Conservation (phyloP, 2,797 vertebrate genomes). For the Poecilia velifera region DNA sequence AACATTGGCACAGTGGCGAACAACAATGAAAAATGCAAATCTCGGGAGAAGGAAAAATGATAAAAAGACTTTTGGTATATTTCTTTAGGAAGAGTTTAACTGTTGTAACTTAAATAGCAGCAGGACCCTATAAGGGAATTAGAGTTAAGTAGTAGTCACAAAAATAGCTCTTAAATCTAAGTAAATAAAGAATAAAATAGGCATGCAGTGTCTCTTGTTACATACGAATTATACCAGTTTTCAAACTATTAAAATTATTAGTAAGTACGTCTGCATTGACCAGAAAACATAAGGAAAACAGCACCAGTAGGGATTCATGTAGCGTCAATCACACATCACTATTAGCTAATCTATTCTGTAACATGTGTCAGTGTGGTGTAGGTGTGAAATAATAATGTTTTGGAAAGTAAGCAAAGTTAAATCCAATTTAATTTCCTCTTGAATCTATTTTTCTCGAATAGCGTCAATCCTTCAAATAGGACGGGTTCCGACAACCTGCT, state of each 20-base stretch:
- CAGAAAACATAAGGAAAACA: not conserved
- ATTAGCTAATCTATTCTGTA: not conserved
- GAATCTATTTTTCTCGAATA: not conserved
- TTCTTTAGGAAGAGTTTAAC: slow-evolving; percentile 28
- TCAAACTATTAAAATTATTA: not conserved
- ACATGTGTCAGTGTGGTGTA: not conserved
- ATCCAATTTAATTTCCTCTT: not conserved
- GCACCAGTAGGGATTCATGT: not conserved
- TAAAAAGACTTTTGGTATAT: slow-evolving; percentile 17
- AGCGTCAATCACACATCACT: not conserved
- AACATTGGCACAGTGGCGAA: slow-evolving; percentile 26
- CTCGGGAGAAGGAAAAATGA: not conserved
- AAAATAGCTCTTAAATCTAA: not conserved
- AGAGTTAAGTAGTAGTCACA: not conserved
- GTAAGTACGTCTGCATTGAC: not conserved
- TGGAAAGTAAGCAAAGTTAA: not conserved
- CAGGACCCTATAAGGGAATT: not conserved
- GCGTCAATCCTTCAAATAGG: not conserved
- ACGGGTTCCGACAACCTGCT: not conserved
- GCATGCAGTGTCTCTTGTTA: not conserved
- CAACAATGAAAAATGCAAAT: slow-evolving; percentile 12
- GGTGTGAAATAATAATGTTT: not conserved
- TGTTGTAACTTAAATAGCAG: not conserved
- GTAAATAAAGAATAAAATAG: not conserved
- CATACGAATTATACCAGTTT: not conserved